Evolutionary conservation across 2,888 invertebrate species (phyloP).

Genomic region (Chaetoderma sp.): DNA sequence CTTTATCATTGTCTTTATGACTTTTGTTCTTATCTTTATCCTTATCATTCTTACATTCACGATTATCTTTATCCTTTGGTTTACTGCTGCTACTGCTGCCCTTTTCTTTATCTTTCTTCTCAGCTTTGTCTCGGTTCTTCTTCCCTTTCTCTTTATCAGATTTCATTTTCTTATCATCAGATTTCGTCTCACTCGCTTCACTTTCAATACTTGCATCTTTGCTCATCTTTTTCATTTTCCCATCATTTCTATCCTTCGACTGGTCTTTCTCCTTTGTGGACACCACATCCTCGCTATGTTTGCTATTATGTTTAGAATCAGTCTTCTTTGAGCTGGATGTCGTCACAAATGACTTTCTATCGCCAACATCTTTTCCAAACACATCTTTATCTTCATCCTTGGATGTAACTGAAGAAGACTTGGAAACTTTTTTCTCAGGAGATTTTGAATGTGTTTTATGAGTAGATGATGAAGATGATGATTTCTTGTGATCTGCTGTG

Average conservation of each 20-base stretch:
- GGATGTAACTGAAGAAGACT: constrained; percentile 28
- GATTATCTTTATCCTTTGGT: constrained; percentile 38
- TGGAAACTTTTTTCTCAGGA: constrained; percentile 38
- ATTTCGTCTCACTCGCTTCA: constrained; percentile 13
- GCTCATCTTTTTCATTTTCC: constrained; percentile 13
- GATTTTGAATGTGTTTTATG: constrained; percentile 3
- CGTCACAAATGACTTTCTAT: background rate
- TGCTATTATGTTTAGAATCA: background rate
- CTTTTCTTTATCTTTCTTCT: constrained; percentile 32
- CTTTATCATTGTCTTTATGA: constrained; percentile 35
- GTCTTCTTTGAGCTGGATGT: constrained; percentile 1
- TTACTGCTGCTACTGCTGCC: constrained; percentile 34
- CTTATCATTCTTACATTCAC: constrained; percentile 16
- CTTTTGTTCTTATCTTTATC: constrained; percentile 9
- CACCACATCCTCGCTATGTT: constrained; percentile 1
- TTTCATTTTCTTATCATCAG: constrained; percentile 30
- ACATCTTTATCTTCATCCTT: constrained; percentile 33
- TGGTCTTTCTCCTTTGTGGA: constrained; percentile 28
- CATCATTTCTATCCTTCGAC: constrained; percentile 29
- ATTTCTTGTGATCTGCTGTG: constrained; percentile 10
- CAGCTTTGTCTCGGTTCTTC: constrained; percentile 36
- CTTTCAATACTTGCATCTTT: constrained; percentile 22
- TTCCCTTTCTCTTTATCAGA: constrained; percentile 35
- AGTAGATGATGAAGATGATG: constrained; percentile 5
- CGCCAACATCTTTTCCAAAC: background rate